phyloP scores from a whole-genome alignment of 2,888 invertebrate genomes.

The Tipula vernalis region DNA sequence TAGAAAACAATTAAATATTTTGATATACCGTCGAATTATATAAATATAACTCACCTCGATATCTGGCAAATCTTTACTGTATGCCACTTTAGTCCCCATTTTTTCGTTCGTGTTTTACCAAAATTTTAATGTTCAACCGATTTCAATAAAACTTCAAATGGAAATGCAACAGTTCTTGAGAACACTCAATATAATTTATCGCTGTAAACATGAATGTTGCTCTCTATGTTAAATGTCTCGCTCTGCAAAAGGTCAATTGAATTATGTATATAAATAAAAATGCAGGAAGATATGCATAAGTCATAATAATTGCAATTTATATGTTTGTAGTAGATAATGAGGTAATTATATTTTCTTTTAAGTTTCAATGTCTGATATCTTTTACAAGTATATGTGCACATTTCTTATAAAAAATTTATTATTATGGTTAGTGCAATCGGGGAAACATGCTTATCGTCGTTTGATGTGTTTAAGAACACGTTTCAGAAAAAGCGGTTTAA shows the following conservation, averaged over 20 bases:
- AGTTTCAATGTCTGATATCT: too few species aligned
- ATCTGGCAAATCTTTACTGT: not conserved
- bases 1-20: not conserved
- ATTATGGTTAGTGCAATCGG: too few species aligned
- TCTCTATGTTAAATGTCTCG: not conserved
- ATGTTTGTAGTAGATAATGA: too few species aligned
- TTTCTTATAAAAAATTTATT: too few species aligned
- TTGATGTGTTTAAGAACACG: too few species aligned
- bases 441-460: too few species aligned
- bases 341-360: too few species aligned
- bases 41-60: not conserved
- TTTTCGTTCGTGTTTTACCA: not conserved
- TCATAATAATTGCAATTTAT: not conserved
- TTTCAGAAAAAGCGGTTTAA: too few species aligned
- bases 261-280: not conserved
- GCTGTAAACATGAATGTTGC: not conserved
- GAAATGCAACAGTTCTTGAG: not conserved
- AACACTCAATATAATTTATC: not conserved
- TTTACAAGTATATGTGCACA: too few species aligned
- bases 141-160: not conserved
- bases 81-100: not conserved
- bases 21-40: not conserved
- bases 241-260: not conserved
- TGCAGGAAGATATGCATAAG: not conserved
- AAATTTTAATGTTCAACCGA: not conserved